A percentile compares a stretch with the other conserved stretches of the same genome.
Evolutionary conservation across 2,888 invertebrate species (phyloP).

Genomic region (Tenthredo livida): DNA sequence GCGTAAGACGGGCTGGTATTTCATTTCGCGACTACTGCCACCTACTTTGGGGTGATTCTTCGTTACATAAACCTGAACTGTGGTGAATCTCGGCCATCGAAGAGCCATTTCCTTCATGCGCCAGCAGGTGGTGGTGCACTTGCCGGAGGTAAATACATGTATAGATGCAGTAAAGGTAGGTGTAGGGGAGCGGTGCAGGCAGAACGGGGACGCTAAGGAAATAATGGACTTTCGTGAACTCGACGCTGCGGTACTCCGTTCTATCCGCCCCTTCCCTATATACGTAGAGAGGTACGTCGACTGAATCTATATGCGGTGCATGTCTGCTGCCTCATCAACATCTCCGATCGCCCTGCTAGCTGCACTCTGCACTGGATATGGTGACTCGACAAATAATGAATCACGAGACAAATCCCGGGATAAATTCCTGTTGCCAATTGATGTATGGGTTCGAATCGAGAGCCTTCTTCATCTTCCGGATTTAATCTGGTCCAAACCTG

Average conservation of each 20-base stretch:
- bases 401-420: not conserved
- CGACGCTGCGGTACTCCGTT: too few relatives aligned
- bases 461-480: not conserved
- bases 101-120: not conserved
- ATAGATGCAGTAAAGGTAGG: not conserved
- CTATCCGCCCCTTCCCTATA: too few relatives aligned
- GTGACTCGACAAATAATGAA: not conserved
- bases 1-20: conserved; percentile 64
- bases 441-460: not conserved
- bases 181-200: too few relatives aligned
- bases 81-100: conserved; percentile 36
- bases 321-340: not conserved
- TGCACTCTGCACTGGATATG: not conserved
- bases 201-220: too few relatives aligned
- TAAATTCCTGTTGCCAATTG: not conserved
- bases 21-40: conserved; percentile 67
- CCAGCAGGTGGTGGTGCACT: conserved; percentile 4
- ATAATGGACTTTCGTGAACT: too few relatives aligned
- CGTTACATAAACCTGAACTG: conserved; percentile 67
- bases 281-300: not conserved
- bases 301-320: not conserved
- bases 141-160: not conserved
- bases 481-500: not conserved
- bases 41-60: conserved; percentile 63
- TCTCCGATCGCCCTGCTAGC: not conserved